Conservation (phyloP, 2,888 invertebrate genomes). For the Drosophila infuscata region DNA sequence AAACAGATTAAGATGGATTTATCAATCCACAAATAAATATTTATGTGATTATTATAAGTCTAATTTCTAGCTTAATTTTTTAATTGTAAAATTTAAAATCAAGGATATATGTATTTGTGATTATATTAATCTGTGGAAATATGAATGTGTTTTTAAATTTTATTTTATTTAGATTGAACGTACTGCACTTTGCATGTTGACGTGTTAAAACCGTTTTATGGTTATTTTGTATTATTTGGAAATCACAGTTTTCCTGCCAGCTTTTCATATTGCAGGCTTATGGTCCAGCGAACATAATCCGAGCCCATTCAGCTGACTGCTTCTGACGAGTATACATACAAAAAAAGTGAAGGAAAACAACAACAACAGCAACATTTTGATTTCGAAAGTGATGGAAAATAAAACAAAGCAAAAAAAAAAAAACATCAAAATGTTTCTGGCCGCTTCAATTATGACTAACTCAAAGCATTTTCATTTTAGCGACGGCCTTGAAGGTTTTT, state of each 20-base stretch:
- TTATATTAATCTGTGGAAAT: not conserved
- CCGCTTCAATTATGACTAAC: not conserved
- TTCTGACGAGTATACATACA: not conserved
- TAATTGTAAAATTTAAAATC: not conserved
- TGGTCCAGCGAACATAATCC: constrained; percentile 2
- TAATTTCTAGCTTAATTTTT: not conserved
- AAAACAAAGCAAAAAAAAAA: not conserved
- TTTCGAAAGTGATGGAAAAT: not conserved
- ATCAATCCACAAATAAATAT: not conserved
- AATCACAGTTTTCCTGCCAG: not conserved
- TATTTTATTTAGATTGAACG: not conserved
- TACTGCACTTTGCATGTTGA: constrained; percentile 3
- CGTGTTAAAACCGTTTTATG: not conserved
- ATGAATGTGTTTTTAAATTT: not conserved
- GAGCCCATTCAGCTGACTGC: constrained; percentile 1
- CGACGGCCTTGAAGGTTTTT: not conserved
- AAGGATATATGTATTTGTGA: not conserved
- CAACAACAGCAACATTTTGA: not conserved
- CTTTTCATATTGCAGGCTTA: not conserved
- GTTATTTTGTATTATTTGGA: not conserved
- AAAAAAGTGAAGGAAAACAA: not conserved
- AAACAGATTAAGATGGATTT: not conserved
- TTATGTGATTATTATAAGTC: not conserved
- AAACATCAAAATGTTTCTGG: not conserved
- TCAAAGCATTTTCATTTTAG: not conserved